A percentile compares a stretch with the other conserved stretches of the same genome.
These are phyloP conservation scores for Nephotettix cincticeps DNA, from an alignment of 1,140 invertebrate species.

Conservation along the genomic window DNA sequence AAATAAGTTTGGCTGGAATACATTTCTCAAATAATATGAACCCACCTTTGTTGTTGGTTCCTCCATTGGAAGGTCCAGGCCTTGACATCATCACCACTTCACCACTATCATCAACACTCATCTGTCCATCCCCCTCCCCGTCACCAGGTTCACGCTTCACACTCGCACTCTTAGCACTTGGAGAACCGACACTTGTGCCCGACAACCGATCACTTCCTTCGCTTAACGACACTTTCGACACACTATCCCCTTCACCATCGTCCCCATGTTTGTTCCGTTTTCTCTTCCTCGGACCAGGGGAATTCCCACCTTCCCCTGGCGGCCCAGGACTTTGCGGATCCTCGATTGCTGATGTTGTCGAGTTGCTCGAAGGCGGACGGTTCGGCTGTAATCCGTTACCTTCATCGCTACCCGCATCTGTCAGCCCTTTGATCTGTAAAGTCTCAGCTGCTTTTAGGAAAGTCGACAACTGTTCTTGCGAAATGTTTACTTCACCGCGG, in stretches of 20 bases:
- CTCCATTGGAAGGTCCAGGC: conserved; percentile 9
- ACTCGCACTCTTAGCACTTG: neutral
- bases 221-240: neutral
- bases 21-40: too few species aligned
- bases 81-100: conserved; percentile 1
- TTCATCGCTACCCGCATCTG: conserved; percentile 59
- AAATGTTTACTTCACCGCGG: conserved; percentile 89
- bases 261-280: neutral
- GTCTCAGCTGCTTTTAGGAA: conserved; percentile 88
- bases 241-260: neutral
- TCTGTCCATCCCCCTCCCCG: neutral
- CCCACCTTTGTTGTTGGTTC: conserved; percentile 18
- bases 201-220: neutral
- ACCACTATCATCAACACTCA: neutral
- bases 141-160: conserved; percentile 16
- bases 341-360: neutral
- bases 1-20: too few species aligned
- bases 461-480: conserved; percentile 86
- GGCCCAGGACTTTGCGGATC: neutral
- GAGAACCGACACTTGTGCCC: neutral
- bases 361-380: neutral
- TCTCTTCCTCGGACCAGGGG: neutral
- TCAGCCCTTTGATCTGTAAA: conserved; percentile 88
- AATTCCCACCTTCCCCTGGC: neutral
- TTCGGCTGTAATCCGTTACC: neutral